Conservation (phyloP, 2,797 vertebrate species). For the Chelonia mydas region DNA sequence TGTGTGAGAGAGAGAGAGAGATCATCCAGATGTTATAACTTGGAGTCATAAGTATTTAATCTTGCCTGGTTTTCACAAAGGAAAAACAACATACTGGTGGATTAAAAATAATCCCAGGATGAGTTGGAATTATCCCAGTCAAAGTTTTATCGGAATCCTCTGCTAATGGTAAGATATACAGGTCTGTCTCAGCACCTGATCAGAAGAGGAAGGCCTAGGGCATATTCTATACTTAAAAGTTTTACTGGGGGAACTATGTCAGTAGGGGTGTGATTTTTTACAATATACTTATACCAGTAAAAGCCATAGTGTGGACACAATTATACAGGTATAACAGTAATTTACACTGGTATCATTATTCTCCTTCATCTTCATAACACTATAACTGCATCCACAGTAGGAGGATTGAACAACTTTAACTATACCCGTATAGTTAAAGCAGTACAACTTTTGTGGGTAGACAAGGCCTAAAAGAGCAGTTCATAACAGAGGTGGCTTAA, state of each 20-base stretch:
- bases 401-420: not conserved
- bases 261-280: not conserved
- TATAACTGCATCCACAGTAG: not conserved
- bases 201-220: not conserved
- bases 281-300: not conserved
- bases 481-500: not conserved
- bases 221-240: not conserved
- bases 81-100: not conserved
- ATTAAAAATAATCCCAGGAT: not conserved
- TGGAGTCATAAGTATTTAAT: not conserved
- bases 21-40: rapidly evolving
- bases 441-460: not conserved
- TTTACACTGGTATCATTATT: not conserved
- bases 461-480: not conserved
- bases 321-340: not conserved
- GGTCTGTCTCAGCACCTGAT: not conserved
- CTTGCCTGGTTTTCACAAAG: not conserved
- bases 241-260: not conserved
- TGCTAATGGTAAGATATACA: not conserved
- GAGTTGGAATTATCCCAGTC: not conserved
- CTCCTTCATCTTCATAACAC: rapidly evolving
- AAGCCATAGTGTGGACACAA: not conserved
- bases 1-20: too few species aligned
- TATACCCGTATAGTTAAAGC: not conserved
- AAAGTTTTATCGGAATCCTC: not conserved